phyloP scores from a whole-genome alignment of 2,888 invertebrate genomes.

The Tribolium freemani region DNA sequence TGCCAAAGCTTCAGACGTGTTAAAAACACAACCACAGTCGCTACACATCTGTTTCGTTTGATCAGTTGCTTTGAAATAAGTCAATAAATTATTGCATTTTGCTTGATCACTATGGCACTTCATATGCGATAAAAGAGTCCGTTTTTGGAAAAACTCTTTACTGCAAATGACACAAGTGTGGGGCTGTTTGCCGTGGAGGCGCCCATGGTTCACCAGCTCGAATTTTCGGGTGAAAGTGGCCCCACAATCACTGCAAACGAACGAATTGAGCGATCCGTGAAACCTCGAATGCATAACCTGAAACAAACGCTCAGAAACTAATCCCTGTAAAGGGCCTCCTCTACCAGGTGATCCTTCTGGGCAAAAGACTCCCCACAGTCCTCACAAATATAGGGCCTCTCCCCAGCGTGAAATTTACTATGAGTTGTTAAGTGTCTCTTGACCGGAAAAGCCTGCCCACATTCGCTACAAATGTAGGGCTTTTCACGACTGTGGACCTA shows the following conservation, averaged over 20 bases:
- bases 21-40: constrained; percentile 77
- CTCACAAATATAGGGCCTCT: constrained; percentile 86
- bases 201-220: constrained; percentile 87
- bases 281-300: constrained; percentile 89
- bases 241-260: constrained; percentile 92
- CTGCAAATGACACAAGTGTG: constrained; percentile 87
- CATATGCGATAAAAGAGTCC: constrained; percentile 86
- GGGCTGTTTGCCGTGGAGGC: constrained; percentile 85
- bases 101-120: constrained; percentile 82
- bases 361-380: constrained; percentile 95
- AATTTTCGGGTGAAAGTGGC: constrained; percentile 88
- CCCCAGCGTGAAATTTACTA: constrained; percentile 89
- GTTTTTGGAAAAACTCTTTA: constrained; percentile 88
- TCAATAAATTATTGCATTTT: constrained; percentile 76
- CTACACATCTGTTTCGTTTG: constrained; percentile 55
- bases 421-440: constrained; percentile 88
- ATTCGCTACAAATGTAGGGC: constrained; percentile 86
- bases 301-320: constrained; percentile 32
- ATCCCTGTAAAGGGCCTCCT: too few species aligned
- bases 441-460: constrained; percentile 85
- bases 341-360: constrained; percentile 84
- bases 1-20: constrained; percentile 82
- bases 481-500: constrained; percentile 84
- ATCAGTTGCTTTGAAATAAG: constrained; percentile 69
- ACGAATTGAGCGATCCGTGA: constrained; percentile 96